phyloP scores from a whole-genome alignment of 2,113 vertebrate species.

The Seriola quinqueradiata region DNA sequence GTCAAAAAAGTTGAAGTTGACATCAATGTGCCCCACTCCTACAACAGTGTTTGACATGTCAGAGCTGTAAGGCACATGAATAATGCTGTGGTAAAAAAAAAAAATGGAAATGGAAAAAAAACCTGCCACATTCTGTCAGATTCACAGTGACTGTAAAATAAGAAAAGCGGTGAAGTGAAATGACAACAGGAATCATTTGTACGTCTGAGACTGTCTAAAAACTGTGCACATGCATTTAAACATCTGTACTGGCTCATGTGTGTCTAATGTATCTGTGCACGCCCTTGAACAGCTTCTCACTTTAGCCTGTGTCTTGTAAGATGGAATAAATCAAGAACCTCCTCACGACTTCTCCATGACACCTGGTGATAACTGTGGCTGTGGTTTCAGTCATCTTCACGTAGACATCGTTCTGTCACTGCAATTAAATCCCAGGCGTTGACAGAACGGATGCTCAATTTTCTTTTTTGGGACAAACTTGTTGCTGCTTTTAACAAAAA shows the following conservation, averaged over 20 bases:
- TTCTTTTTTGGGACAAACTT: background rate
- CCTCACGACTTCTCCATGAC: background rate
- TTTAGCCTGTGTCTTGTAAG: background rate
- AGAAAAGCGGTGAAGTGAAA: background rate
- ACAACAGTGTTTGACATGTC: background rate
- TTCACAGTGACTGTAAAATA: background rate
- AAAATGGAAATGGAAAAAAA: background rate
- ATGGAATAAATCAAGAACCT: background rate
- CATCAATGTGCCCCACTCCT: slow-evolving; percentile 18
- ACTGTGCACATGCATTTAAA: background rate
- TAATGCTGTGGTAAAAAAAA: background rate
- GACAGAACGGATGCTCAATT: background rate
- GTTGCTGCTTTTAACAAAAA: background rate
- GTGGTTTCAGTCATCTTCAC: background rate
- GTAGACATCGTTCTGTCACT: background rate
- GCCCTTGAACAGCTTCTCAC: background rate
- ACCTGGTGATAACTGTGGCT: background rate
- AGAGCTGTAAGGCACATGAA: slow-evolving; percentile 22
- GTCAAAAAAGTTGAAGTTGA: background rate
- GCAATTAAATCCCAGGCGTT: background rate
- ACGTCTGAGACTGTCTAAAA: background rate
- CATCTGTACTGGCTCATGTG: slow-evolving; percentile 1
- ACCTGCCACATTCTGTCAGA: background rate
- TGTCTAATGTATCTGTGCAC: slow-evolving; percentile 6
- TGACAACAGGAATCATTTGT: background rate